phyloP scores from a whole-genome alignment of 2,113 vertebrate genomes.

The Dicrurus megarhynchus region DNA sequence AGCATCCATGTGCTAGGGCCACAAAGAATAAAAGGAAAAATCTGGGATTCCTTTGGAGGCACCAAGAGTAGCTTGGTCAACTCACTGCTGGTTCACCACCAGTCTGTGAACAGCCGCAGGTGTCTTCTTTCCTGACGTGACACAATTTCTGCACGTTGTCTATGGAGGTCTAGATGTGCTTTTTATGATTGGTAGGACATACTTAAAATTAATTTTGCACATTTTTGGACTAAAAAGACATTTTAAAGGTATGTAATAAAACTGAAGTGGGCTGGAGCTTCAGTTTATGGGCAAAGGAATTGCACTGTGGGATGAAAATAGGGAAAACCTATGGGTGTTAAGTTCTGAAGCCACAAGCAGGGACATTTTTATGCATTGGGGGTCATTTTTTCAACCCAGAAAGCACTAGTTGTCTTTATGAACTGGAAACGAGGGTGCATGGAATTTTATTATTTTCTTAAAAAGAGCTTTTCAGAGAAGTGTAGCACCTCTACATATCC shows the following conservation, averaged over 20 bases:
- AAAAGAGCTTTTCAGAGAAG: background rate
- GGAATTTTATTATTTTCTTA: background rate
- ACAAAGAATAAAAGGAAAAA: background rate
- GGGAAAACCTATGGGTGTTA: background rate
- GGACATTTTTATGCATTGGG: slow-evolving; percentile 3
- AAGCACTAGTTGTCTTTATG: slow-evolving; percentile 5
- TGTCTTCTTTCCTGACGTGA: background rate
- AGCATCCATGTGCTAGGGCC: background rate
- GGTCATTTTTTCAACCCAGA: background rate
- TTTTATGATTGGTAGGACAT: background rate
- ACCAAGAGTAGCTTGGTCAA: background rate
- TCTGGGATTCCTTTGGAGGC: background rate
- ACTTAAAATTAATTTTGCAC: background rate
- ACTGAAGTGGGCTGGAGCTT: background rate
- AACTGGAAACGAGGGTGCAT: background rate
- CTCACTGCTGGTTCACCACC: background rate
- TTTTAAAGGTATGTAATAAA: slow-evolving; percentile 7
- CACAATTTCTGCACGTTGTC: background rate
- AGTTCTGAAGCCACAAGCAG: slow-evolving; percentile 18
- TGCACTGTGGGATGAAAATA: background rate
- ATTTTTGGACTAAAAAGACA: background rate
- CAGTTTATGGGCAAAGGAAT: slow-evolving; percentile 6
- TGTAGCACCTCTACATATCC: background rate
- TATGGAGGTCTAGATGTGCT: background rate
- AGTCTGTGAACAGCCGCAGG: background rate